phyloP scores from a whole-genome alignment of 2,888 invertebrate species.

The Sclerodermus sp. region DNA sequence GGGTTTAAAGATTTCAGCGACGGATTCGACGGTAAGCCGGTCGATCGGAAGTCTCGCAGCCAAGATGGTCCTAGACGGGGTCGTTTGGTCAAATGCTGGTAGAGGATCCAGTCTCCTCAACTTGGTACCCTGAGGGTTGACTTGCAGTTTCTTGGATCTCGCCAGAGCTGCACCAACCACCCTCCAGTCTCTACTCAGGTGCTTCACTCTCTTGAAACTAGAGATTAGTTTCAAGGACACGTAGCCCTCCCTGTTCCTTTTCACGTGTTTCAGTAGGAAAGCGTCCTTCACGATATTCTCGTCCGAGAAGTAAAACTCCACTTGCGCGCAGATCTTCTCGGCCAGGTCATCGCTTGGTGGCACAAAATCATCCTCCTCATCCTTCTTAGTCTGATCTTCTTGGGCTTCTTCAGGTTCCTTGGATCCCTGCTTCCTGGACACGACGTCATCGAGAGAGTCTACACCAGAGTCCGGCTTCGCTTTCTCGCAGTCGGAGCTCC shows the following conservation, averaged over 20 bases:
- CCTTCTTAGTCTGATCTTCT: background rate
- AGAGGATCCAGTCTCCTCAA: slow-evolving; percentile 81
- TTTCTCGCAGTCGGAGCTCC: slow-evolving; percentile 69
- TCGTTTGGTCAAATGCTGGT: slow-evolving; percentile 89
- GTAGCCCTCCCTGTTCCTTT: slow-evolving; percentile 93
- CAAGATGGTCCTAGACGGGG: slow-evolving; percentile 88
- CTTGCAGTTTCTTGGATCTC: slow-evolving; percentile 78
- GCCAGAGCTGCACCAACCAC: slow-evolving; percentile 85
- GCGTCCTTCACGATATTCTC: slow-evolving; percentile 94
- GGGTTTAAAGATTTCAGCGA: slow-evolving; percentile 85
- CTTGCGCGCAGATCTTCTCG: slow-evolving; percentile 80
- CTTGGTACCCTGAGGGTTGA: slow-evolving; percentile 90
- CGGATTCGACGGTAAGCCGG: slow-evolving; percentile 83
- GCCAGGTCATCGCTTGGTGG: slow-evolving; percentile 76
- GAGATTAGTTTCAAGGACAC: slow-evolving; percentile 93
- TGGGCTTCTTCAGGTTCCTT: slow-evolving; percentile 7
- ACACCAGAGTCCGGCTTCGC: slow-evolving; percentile 33
- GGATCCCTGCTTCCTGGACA: slow-evolving; percentile 12
- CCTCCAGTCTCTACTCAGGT: slow-evolving; percentile 91
- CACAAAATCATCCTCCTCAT: slow-evolving; percentile 41
- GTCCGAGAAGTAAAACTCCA: slow-evolving; percentile 95
- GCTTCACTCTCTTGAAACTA: slow-evolving; percentile 93
- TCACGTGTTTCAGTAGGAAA: slow-evolving; percentile 91
- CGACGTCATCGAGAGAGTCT: slow-evolving; percentile 34
- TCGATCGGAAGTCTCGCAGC: slow-evolving; percentile 84